A percentile compares a stretch with the other conserved stretches of the same genome.
Evolutionary conservation across 2,113 vertebrate species (phyloP).

Genomic region (Halichoerus grypus): DNA sequence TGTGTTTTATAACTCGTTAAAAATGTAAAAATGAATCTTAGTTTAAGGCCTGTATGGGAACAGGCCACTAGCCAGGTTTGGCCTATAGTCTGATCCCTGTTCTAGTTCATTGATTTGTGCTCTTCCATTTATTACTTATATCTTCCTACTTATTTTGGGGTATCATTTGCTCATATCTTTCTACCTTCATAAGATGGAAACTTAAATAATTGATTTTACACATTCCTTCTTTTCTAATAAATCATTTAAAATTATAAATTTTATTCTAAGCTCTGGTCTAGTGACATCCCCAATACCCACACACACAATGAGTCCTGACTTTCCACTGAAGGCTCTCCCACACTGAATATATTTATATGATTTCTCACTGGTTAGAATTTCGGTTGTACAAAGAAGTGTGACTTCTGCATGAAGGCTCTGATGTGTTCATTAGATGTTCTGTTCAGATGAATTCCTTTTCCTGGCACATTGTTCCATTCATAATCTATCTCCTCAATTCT

Average conservation of each 20-base stretch:
- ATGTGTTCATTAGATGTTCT: constrained; percentile 1
- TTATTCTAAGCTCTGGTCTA: neutral
- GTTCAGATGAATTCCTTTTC: neutral
- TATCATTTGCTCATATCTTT: neutral
- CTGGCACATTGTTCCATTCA: neutral
- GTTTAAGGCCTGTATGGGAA: neutral
- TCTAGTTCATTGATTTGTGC: neutral
- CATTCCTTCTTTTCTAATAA: neutral
- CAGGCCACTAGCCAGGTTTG: neutral
- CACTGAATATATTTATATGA: constrained; percentile 51
- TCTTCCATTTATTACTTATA: neutral
- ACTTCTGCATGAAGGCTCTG: constrained; percentile 32
- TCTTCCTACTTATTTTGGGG: neutral
- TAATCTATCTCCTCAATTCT: neutral
- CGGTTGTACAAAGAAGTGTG: neutral
- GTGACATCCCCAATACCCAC: neutral
- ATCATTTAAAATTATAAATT: neutral
- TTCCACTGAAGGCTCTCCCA: constrained; percentile 50
- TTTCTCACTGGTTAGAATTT: constrained; percentile 22
- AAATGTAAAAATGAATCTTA: neutral
- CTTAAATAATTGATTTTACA: neutral
- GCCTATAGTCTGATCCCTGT: neutral
- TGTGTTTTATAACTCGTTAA: neutral
- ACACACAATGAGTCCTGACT: neutral
- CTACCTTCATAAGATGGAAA: neutral